These are phyloP conservation scores for Apogon hyalosoma DNA, from an alignment of 2,797 vertebrate genomes.

Conservation along the genomic window DNA sequence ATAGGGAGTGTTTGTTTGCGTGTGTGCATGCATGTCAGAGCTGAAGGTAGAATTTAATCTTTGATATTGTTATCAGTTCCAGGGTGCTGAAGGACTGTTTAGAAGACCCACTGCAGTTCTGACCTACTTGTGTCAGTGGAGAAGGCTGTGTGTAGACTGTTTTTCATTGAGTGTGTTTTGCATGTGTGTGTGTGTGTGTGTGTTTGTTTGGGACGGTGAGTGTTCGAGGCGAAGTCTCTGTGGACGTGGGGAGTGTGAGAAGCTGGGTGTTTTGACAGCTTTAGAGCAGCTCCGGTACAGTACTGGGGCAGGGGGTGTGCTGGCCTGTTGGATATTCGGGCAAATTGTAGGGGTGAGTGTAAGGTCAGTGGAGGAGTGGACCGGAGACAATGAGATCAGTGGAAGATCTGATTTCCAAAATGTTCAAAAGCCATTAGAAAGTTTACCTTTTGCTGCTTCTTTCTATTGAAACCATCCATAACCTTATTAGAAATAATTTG, in stretches of 20 bases:
- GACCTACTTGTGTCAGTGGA: conserved; percentile 81
- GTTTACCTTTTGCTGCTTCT: conserved; percentile 25
- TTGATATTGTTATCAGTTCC: conserved; percentile 73
- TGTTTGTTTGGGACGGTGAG: conserved; percentile 49
- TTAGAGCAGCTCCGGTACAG: conserved; percentile 74
- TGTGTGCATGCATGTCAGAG: conserved; percentile 32
- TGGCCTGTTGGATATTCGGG: conserved; percentile 62
- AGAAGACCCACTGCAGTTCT: conserved; percentile 78
- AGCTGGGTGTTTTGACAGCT: conserved; percentile 83
- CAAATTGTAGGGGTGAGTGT: conserved; percentile 56
- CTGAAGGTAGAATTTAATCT: conserved; percentile 75
- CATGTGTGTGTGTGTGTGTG: conserved; percentile 45
- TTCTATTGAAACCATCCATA: conserved; percentile 21
- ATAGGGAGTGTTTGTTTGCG: conserved; percentile 28
- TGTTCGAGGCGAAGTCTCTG: conserved; percentile 64
- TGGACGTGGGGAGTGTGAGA: conserved; percentile 76
- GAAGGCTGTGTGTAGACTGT: conserved; percentile 55
- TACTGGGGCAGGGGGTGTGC: conserved; percentile 61
- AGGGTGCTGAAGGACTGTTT: conserved; percentile 69
- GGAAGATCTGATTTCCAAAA: conserved; percentile 36
- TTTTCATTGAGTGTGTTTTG: conserved; percentile 50
- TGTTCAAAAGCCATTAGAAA: conserved; percentile 29
- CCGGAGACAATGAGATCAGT: conserved; percentile 40
- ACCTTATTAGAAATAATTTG: conserved; percentile 28
- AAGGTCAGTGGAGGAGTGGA: conserved; percentile 59